A percentile compares a stretch with the other conserved stretches of the same genome.
phyloP scores from a whole-genome alignment of 2,888 invertebrate species.

The Eilema sororculum region DNA sequence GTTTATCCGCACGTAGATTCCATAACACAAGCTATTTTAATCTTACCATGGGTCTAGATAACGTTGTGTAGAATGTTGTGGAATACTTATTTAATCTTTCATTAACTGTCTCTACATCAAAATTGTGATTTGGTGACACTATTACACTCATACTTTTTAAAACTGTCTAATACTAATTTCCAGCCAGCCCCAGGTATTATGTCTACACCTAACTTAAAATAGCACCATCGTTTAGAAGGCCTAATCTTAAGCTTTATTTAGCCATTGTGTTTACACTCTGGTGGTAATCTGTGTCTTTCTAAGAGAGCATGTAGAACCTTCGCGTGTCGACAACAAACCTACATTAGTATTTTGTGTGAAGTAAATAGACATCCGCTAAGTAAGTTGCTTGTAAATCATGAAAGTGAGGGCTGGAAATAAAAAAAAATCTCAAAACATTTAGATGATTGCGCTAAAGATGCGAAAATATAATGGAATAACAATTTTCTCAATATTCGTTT shows the following conservation, averaged over 20 bases:
- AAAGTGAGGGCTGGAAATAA: neutral
- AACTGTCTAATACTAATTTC: neutral
- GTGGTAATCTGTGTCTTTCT: slow-evolving; percentile 33
- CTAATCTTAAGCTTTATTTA: slow-evolving; percentile 47
- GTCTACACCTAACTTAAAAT: slow-evolving; percentile 22
- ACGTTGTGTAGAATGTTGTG: too few relatives aligned
- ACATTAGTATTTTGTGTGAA: slow-evolving; percentile 1
- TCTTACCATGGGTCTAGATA: too few relatives aligned
- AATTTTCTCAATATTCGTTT: too few relatives aligned
- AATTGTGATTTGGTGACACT: neutral
- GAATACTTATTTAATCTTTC: too few relatives aligned
- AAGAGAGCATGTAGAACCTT: slow-evolving; percentile 17
- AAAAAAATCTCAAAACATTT: too few relatives aligned
- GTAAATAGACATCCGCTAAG: neutral
- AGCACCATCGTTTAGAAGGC: slow-evolving; percentile 32
- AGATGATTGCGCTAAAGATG: too few relatives aligned
- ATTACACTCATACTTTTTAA: neutral
- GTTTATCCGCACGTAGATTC: too few relatives aligned
- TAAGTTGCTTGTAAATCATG: neutral
- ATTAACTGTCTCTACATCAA: too few relatives aligned
- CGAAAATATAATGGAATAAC: too few relatives aligned
- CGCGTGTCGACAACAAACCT: slow-evolving; percentile 9
- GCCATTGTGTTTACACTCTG: slow-evolving; percentile 41
- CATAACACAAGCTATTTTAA: too few relatives aligned
- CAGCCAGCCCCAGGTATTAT: neutral